Evolutionary conservation across 2,888 invertebrate species (phyloP), one percentile per base, ranked within the genome.

Genomic region (Dinocampus coccinellae): DNA sequence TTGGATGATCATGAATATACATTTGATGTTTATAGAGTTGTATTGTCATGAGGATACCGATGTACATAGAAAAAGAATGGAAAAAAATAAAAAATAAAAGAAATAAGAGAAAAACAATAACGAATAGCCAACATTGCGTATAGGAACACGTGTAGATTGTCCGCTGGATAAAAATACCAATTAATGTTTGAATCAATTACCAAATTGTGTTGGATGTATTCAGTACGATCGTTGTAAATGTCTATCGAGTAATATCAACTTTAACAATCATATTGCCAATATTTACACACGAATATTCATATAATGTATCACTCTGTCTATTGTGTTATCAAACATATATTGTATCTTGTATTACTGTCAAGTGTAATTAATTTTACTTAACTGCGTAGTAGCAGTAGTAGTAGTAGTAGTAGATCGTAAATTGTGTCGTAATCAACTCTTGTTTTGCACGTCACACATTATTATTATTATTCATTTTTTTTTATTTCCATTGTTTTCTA

Each of bases 91-190:
- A 42, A 47, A 53, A 67, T 26, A 63, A 33, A 52, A 58, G 33
- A 34, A 60, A 33, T 58, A 55, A 47, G 55, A 63, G 53, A 33
- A 58, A 63, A 47, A 72, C 29, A 69, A 70, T 78, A 78, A 78
- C 68, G 77, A 80, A 53, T 80, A 78, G 75, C 39, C 69, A 16
- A 47, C 47, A 76, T 76, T 74, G 73, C 73, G 72, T 72, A 64
- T 68, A 65, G 52, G 75, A 76, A 81, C 82, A 82, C 78, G 79
- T 82, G 82, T 83, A 83, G 83, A 83, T 83, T 74, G 22, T 65
- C 52, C 47, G 47, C 16, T 47, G 75, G 81, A 83, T 83, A 81
- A 77, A n/a, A 77, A 79, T 52, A 70, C 61, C 78, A 77, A 82
- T 81, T 83, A 81, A 82, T 81, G 76, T 76, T 69, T 71, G 68